Conservation (phyloP, 2,797 vertebrate species). For the Manis crassicaudata region DNA sequence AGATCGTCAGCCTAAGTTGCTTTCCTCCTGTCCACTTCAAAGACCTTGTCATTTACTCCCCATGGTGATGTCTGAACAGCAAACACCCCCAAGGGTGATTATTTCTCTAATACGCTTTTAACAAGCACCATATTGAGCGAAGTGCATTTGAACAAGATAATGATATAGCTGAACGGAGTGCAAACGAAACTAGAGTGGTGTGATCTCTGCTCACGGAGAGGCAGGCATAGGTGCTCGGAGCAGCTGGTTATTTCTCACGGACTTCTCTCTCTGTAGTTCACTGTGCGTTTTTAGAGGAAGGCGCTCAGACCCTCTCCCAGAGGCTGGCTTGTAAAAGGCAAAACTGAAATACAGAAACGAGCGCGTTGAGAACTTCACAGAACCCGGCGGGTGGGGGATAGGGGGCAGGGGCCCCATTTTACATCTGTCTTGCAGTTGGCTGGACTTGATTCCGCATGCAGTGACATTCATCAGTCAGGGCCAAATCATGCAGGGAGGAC, state of each 20-base stretch:
- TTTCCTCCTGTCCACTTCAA: neutral
- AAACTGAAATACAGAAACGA: constrained; percentile 62
- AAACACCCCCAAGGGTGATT: constrained; percentile 31
- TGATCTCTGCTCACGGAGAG: neutral
- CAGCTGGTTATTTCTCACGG: constrained; percentile 18
- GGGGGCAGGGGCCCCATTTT: constrained; percentile 71
- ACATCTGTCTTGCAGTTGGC: constrained; percentile 78
- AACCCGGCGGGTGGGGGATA: neutral
- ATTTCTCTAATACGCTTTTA: constrained; percentile 68
- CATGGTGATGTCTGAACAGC: constrained; percentile 35
- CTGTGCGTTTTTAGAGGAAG: constrained; percentile 56
- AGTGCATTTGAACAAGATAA: constrained; percentile 66
- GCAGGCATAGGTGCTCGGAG: constrained; percentile 21
- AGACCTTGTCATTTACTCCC: constrained; percentile 1
- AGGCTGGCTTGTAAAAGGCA: constrained; percentile 36
- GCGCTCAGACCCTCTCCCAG: constrained; percentile 27
- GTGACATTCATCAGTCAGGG: neutral
- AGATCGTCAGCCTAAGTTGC: neutral
- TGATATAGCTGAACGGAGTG: constrained; percentile 52
- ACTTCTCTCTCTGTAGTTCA: constrained; percentile 50
- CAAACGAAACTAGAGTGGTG: neutral
- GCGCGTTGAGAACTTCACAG: constrained; percentile 42
- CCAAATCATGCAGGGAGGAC: neutral
- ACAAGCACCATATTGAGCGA: constrained; percentile 61
- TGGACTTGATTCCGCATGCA: constrained; percentile 47